Conservation (phyloP, 2,888 invertebrate genomes). For the Drosophila barbarae region DNA sequence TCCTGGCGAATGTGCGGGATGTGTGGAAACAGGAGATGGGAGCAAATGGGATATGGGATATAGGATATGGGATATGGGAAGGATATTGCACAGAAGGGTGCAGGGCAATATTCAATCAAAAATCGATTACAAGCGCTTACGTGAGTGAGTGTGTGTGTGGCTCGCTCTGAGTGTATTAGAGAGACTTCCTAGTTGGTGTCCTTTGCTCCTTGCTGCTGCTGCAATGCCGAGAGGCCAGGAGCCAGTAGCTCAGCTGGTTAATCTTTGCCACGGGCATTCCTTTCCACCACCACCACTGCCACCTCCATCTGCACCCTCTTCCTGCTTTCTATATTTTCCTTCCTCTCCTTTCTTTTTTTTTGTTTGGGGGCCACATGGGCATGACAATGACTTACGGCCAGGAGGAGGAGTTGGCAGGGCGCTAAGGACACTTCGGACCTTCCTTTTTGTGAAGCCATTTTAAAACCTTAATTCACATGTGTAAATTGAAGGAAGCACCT, state of each 20-base stretch:
- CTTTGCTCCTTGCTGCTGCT: conserved; percentile 1
- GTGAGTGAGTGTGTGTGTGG: conserved; percentile 12
- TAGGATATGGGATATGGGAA: neutral
- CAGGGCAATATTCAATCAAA: conserved; percentile 79
- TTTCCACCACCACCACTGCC: neutral
- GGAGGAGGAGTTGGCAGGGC: neutral
- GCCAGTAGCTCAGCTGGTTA: conserved; percentile 62
- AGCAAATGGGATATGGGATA: neutral
- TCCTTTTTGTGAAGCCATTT: conserved; percentile 71
- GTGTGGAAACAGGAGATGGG: neutral
- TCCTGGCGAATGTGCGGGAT: conserved; percentile 11
- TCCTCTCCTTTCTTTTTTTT: neutral
- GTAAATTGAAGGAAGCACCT: conserved; percentile 75
- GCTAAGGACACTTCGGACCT: conserved; percentile 13
- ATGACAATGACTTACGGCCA: conserved; percentile 76
- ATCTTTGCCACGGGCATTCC: conserved; percentile 54
- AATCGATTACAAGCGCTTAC: conserved; percentile 77
- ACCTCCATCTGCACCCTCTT: neutral
- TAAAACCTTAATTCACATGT: conserved; percentile 73
- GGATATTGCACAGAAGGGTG: conserved; percentile 40
- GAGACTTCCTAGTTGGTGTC: conserved; percentile 19
- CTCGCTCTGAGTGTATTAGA: conserved; percentile 17
- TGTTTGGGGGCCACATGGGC: conserved; percentile 50
- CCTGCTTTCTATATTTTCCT: neutral
- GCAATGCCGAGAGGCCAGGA: conserved; percentile 12